A percentile compares a stretch with the other conserved stretches of the same genome.
These are phyloP conservation scores for Isurus oxyrinchus DNA, from an alignment of 2,113 vertebrate genomes.

Conservation along the genomic window DNA sequence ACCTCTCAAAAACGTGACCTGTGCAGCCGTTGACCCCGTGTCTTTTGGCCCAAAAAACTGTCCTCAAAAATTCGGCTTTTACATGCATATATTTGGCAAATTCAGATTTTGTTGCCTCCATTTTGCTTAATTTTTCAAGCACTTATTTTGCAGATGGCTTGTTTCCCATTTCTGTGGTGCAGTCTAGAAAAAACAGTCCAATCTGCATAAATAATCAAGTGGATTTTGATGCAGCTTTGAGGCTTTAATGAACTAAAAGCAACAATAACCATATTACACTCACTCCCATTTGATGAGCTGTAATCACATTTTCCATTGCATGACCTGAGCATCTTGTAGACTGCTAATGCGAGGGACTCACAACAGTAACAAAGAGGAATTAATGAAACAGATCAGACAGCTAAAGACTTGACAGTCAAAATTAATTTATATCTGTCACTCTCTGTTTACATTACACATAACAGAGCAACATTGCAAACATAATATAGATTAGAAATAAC, in stretches of 20 bases:
- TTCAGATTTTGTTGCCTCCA: neutral
- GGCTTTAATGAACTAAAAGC: neutral
- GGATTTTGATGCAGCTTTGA: neutral
- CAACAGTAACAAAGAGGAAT: neutral
- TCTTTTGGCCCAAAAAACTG: too few species aligned
- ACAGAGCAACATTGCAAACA: neutral
- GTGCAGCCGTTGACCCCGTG: neutral
- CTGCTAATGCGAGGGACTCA: neutral
- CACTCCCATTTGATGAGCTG: neutral
- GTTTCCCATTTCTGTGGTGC: neutral
- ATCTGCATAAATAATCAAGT: neutral
- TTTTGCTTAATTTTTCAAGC: neutral
- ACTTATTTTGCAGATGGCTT: neutral
- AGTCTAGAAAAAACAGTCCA: neutral
- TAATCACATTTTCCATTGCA: neutral
- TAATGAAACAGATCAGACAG: neutral
- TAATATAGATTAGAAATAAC: neutral
- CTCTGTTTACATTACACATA: neutral
- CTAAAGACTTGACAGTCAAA: neutral
- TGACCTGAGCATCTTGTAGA: neutral
- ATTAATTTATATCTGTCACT: neutral
- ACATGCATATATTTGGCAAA: rapidly evolving
- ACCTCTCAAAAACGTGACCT: neutral
- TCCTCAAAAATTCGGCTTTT: neutral
- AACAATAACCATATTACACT: neutral